These are phyloP conservation scores for Thamnophis elegans DNA, from an alignment of 2,797 vertebrate genomes.

Conservation along the genomic window DNA sequence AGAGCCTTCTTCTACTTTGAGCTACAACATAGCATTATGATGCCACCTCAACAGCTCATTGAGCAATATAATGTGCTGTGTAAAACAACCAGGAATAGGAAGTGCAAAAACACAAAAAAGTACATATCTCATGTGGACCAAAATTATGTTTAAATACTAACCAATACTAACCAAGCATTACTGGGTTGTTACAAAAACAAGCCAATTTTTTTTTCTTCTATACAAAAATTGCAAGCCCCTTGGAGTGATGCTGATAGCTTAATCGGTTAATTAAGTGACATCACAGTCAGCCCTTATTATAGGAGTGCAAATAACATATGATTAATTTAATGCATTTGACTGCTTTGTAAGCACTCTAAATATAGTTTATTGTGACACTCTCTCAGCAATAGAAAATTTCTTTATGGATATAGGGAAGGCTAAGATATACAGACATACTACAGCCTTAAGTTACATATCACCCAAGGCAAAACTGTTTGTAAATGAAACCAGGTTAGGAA, in stretches of 20 bases:
- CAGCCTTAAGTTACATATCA: not conserved
- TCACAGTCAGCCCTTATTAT: not conserved
- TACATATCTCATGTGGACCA: not conserved
- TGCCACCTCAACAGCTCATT: not conserved
- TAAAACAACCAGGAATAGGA: not conserved
- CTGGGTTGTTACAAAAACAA: not conserved
- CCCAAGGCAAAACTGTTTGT: not conserved
- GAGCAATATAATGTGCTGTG: not conserved
- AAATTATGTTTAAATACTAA: not conserved
- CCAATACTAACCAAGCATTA: not conserved
- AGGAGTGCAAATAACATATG: constrained; percentile 37
- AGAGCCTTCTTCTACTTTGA: not conserved
- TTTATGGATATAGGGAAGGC: not conserved
- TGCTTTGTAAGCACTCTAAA: constrained; percentile 24
- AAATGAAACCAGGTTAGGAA: not conserved
- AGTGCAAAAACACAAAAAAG: not conserved
- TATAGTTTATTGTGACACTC: not conserved
- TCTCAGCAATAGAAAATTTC: not conserved
- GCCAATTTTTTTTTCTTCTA: not conserved
- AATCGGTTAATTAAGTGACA: constrained; percentile 24
- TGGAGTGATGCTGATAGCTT: not conserved
- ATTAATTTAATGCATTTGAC: constrained; percentile 21
- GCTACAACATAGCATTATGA: not conserved
- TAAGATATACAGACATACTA: not conserved
- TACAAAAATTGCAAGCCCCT: constrained; percentile 10